A percentile compares a stretch with the other conserved stretches of the same genome.
Conservation (phyloP, 1,140 invertebrate genomes). For the Hirudo medicinalis region DNA sequence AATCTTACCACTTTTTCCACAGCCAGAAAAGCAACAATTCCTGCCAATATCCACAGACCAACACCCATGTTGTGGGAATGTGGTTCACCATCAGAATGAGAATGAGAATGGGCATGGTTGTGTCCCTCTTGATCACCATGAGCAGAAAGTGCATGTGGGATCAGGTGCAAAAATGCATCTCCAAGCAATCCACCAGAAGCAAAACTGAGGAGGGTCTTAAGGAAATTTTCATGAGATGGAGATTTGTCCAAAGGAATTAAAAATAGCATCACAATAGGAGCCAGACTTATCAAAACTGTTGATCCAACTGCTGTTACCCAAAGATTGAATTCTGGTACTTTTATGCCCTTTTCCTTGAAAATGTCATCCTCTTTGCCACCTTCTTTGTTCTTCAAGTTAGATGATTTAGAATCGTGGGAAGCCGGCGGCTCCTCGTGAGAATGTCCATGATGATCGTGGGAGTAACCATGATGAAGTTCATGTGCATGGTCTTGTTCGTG, state of each 20-base stretch:
- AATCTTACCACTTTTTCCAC: constrained; percentile 84
- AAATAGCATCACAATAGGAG: constrained; percentile 83
- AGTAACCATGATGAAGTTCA: too few species aligned
- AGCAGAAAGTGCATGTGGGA: constrained; percentile 75
- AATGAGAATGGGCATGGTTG: constrained; percentile 47
- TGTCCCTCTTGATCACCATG: constrained; percentile 38
- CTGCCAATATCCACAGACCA: constrained; percentile 73
- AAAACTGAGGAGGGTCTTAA: constrained; percentile 82
- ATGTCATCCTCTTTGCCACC: background rate
- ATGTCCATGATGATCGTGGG: constrained; percentile 22
- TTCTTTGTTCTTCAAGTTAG: constrained; percentile 39
- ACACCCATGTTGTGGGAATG: constrained; percentile 56
- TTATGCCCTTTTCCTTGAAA: constrained; percentile 14
- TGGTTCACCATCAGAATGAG: constrained; percentile 47
- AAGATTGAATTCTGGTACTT: constrained; percentile 25
- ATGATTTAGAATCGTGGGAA: constrained; percentile 59
- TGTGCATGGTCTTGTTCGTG: too few species aligned
- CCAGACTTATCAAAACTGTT: constrained; percentile 79
- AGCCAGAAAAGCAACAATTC: constrained; percentile 78
- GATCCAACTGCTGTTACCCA: constrained; percentile 47
- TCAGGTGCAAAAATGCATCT: constrained; percentile 89
- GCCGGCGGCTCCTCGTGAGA: constrained; percentile 37
- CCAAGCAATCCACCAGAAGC: constrained; percentile 85
- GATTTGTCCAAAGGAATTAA: constrained; percentile 76
- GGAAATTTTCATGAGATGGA: constrained; percentile 58